A percentile compares a stretch with the other conserved stretches of the same genome.
These are phyloP conservation scores for Apolygus lucorum DNA, from an alignment of 1,140 invertebrate species.

Conservation along the genomic window DNA sequence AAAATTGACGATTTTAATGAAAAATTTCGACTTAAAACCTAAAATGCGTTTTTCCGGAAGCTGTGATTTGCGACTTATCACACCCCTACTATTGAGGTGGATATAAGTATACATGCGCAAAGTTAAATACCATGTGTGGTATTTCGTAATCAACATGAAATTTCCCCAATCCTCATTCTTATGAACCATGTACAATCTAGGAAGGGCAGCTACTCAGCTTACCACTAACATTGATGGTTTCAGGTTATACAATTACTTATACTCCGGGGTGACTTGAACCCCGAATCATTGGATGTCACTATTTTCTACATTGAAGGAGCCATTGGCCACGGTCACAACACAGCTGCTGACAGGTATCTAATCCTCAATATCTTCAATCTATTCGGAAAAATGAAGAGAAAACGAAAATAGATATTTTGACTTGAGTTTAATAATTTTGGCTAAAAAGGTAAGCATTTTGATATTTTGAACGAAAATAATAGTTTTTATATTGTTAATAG, in stretches of 20 bases:
- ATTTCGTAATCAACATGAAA: neutral
- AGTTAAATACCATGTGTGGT: neutral
- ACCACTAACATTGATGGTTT: neutral
- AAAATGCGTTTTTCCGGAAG: too few species aligned
- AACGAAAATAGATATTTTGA: neutral
- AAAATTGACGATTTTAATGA: too few species aligned
- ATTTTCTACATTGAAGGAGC: neutral
- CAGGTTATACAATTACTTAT: neutral
- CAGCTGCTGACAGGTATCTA: neutral
- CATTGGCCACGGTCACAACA: neutral
- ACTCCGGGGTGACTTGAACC: neutral
- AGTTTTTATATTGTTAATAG: too few species aligned
- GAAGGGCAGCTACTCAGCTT: neutral
- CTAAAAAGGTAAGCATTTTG: too few species aligned
- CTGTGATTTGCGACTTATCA: too few species aligned
- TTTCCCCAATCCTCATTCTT: neutral
- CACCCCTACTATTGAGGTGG: too few species aligned
- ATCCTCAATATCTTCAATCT: neutral
- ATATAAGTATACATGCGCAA: neutral
- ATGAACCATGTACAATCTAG: neutral
- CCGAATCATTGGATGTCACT: neutral
- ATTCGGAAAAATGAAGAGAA: neutral
- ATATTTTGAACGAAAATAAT: too few species aligned
- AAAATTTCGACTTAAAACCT: too few species aligned
- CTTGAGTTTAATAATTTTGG: too few species aligned